Evolutionary conservation across 2,113 vertebrate species (phyloP), one percentile per base, ranked within the genome.

Genomic region (Carlito syrichta): DNA sequence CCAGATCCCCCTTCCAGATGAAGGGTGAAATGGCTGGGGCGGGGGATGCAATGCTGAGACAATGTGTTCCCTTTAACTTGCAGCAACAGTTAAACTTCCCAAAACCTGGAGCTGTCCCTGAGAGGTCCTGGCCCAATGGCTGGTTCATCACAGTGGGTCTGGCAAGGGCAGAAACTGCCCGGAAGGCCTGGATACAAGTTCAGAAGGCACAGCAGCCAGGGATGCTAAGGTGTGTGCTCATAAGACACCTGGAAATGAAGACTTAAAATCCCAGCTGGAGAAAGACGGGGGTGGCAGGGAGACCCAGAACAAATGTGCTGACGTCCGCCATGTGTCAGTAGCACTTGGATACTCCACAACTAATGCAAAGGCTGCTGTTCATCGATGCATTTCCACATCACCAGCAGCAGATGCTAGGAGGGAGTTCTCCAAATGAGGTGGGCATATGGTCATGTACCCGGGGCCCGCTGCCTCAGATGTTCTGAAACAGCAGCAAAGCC

Each of bases 321-420:
- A 96, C 97, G 97, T 96, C 96, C 98, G 97, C 98, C 95, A 97
- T 96, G 97, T 97, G 97, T 98, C 98, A 98, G 77, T 52, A 85
- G 76, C 89, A 84, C 87, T 95, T 94, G 94, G 97, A 91, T 77
- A 43, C 25, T 97, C 97, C 3, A n/a, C 12, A 96, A 98, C 96
- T 98, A 96, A 98, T 97, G 97, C 40, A 78, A 88, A 95, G 96
- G 93, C 97, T 94, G 94, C 96, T 96, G 91, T 12, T 95, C 25
- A 74, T 91, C 97, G 96, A 77, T 93, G 73, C 96, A 96, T 94
- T 96, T 98, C 95, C 95, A 97, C 97, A 96, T 97, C 95, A 95
- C 86, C 86, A 94, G 96, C 95, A 43, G 97, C 86, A 95, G 95
- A 87, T 96, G 96, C 93, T 88, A 96, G 96, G 96, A 97, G 97